Evolutionary conservation across 2,113 vertebrate genomes (phyloP).

Genomic region (Melospiza georgiana): DNA sequence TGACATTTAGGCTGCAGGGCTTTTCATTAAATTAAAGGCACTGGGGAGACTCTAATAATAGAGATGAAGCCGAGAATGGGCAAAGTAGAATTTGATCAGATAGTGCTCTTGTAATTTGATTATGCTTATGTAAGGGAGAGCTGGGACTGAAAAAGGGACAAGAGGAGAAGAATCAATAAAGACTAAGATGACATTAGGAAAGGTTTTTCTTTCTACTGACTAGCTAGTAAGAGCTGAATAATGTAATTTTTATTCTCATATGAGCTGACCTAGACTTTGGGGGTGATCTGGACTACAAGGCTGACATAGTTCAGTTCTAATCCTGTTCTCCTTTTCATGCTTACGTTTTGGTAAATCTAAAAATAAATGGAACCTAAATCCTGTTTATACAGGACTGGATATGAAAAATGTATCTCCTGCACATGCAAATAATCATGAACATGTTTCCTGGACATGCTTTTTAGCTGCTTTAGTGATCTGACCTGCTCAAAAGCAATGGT

Average conservation of each 20-base stretch:
- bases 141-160: slow-evolving; percentile 2
- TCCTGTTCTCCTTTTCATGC: neutral
- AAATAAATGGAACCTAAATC: neutral
- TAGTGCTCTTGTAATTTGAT: slow-evolving; percentile 51
- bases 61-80: neutral
- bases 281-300: neutral
- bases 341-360: neutral
- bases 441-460: neutral
- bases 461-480: neutral
- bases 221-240: neutral
- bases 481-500: neutral
- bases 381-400: neutral
- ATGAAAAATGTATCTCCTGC: neutral
- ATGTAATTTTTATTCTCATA: slow-evolving; percentile 22
- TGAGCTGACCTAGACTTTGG: neutral
- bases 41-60: slow-evolving; percentile 42
- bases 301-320: neutral
- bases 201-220: slow-evolving; percentile 22
- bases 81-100: slow-evolving; percentile 52
- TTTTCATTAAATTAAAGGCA: slow-evolving; percentile 56
- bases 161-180: slow-evolving; percentile 20
- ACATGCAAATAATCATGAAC: neutral
- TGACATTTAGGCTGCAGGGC: slow-evolving; percentile 52
- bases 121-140: slow-evolving; percentile 44
- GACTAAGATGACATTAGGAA: slow-evolving; percentile 3